phyloP scores from a whole-genome alignment of 2,888 invertebrate genomes.

The Mesorhabditis spiculigera region DNA sequence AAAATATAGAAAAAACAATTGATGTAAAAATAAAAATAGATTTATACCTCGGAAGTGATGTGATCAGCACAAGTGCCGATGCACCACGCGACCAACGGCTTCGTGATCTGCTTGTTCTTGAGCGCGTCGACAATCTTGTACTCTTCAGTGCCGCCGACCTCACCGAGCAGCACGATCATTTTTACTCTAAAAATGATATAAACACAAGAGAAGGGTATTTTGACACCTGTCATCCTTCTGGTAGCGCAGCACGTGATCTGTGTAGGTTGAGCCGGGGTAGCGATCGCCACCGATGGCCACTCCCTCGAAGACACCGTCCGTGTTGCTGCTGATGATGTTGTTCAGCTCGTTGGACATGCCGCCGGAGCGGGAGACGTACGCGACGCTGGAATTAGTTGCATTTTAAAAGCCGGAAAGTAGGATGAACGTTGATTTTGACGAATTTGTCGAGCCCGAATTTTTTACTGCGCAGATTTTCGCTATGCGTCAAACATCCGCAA shows the following conservation, averaged over 20 bases:
- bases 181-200: constrained; percentile 67
- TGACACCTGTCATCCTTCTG: constrained; percentile 66
- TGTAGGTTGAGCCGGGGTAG: constrained; percentile 95
- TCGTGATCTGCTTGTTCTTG: constrained; percentile 73
- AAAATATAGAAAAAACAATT: background rate
- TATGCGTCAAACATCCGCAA: background rate
- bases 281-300: constrained; percentile 94
- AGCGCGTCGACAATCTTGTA: constrained; percentile 90
- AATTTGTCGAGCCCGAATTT: too few species aligned
- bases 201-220: background rate
- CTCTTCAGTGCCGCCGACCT: constrained; percentile 96
- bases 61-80: constrained; percentile 75
- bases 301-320: constrained; percentile 74
- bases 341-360: constrained; percentile 99
- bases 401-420: too few species aligned
- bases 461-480: too few species aligned
- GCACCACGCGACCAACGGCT: constrained; percentile 97
- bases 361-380: constrained; percentile 95
- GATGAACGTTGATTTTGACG: too few species aligned
- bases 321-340: constrained; percentile 91
- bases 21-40: background rate
- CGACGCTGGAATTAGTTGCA: constrained; percentile 71
- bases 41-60: constrained; percentile 62
- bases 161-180: constrained; percentile 90
- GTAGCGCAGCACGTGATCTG: constrained; percentile 88